Evolutionary conservation across 2,888 invertebrate genomes (phyloP).

Genomic region (Epirrita christyi): DNA sequence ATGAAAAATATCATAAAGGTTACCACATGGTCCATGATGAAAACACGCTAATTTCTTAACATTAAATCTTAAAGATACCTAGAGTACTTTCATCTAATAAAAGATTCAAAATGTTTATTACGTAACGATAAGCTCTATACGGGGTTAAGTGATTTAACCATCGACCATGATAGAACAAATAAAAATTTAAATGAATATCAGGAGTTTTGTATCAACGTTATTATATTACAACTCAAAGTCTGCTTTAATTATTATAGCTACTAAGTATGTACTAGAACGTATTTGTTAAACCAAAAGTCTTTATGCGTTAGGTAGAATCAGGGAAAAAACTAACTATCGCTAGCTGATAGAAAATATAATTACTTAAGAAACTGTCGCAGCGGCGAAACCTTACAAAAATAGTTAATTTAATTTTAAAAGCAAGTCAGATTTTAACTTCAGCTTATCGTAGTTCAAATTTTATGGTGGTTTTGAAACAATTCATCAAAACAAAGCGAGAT

Average conservation of each 20-base stretch:
- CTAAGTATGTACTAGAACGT: not conserved
- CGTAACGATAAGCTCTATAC: conserved; percentile 64
- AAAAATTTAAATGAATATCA: conserved; percentile 11
- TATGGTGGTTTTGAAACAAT: too few relatives aligned
- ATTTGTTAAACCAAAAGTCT: too few relatives aligned
- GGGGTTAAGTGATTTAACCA: conserved; percentile 54
- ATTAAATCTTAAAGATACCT: conserved; percentile 31
- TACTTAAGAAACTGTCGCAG: too few relatives aligned
- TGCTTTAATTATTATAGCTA: not conserved
- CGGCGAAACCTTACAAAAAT: too few relatives aligned
- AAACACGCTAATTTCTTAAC: conserved; percentile 34
- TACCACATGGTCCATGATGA: conserved; percentile 32
- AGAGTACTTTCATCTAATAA: conserved; percentile 43
- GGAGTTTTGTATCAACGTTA: not conserved
- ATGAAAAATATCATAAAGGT: not conserved
- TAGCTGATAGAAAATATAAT: too few relatives aligned
- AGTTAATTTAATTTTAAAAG: too few relatives aligned
- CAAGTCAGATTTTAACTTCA: too few relatives aligned
- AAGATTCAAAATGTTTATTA: conserved; percentile 54
- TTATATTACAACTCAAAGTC: not conserved
- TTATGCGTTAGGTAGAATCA: too few relatives aligned
- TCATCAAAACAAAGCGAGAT: too few relatives aligned
- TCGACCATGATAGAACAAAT: conserved; percentile 45
- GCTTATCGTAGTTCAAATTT: too few relatives aligned
- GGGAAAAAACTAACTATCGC: too few relatives aligned